Base-by-base conservation (phyloP, 2,888 invertebrate species). In the Pristionchus entomophagus region DNA sequence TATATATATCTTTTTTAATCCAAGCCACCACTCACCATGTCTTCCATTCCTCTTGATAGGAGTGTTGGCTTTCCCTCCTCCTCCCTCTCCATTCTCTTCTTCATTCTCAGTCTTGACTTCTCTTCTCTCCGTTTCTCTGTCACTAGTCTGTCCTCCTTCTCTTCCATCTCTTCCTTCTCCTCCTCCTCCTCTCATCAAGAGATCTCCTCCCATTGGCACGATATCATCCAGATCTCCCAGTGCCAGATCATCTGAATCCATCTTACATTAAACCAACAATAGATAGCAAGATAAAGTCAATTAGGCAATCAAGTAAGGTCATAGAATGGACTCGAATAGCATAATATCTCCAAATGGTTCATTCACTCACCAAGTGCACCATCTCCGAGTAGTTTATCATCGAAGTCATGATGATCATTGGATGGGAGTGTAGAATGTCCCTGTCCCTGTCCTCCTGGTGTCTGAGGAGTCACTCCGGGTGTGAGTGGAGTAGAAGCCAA, bases 161-260 rank as follows among this genome's bases (percentile, higher is more conserved):
- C 29, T 32, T 53, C 26, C 38, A 32, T 29, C 38, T 22, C 2
- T 41, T 82, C 26, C 35, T 59, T 19, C 26, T 17, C 41, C 45
- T 22, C 32, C 45, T 62, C n/a, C 45, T 45, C 35, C 29, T 62
- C 45, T 45, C 62, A 41, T 62, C 35, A 41, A 26, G 8, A 82
- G 12, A 56, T 82, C 45, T 56, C n/a, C n/a, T n/a, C 59, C 82
- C 82, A 82, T 82, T 35, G 82, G 82, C 17, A 38, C 59, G 59
- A 83, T 83, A 41, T 83, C 83, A 45, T 83, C 83, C 83, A 83
- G 49, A 45, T 83, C 83, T 26, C 83, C 83, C 38, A 69, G 41
- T 8, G 2, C n/a, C 22, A 83, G 62, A 83, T 83, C 83, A 45
- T 29, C 83, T 83, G 32, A 2, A 78, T 49, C 26, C 32, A 19